phyloP scores from a whole-genome alignment of 2,888 invertebrate species.

The Drosophila borealis region DNA sequence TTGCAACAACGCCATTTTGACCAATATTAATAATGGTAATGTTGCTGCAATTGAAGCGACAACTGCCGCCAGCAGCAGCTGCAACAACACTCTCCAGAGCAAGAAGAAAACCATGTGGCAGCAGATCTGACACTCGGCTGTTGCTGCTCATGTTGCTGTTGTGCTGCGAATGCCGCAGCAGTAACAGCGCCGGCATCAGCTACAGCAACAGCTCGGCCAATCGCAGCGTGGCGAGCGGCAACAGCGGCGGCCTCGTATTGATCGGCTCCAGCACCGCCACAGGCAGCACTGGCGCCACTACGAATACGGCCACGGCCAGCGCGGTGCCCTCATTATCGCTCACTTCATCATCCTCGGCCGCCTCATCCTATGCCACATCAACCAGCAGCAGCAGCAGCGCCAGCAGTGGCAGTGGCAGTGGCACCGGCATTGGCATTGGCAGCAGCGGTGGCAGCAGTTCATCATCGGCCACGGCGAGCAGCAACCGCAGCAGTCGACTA shows the following conservation, averaged over 20 bases:
- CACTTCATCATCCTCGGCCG: constrained; percentile 59
- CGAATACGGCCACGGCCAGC: constrained; percentile 49
- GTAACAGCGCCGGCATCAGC: constrained; percentile 66
- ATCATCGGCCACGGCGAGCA: constrained; percentile 46
- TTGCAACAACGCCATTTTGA: constrained; percentile 64
- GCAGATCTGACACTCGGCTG: constrained; percentile 7
- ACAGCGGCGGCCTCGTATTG: constrained; percentile 67
- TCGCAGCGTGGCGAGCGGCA: constrained; percentile 59
- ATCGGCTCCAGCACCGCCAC: constrained; percentile 68
- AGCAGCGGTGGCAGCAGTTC: constrained; percentile 49
- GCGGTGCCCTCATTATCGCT: constrained; percentile 73
- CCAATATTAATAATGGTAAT: constrained; percentile 84
- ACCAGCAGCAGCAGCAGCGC: constrained; percentile 30
- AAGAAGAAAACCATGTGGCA: constrained; percentile 52
- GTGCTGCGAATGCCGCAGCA: constrained; percentile 64
- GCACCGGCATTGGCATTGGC: constrained; percentile 38
- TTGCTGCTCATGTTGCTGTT: constrained; percentile 56
- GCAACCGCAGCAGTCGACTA: constrained; percentile 39
- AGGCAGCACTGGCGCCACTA: constrained; percentile 27
- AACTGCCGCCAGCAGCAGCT: constrained; percentile 63
- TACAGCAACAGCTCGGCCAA: constrained; percentile 58
- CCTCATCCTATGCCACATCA: constrained; percentile 30
- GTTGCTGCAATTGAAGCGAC: constrained; percentile 83
- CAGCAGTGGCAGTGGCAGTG: constrained; percentile 36
- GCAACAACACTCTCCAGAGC: constrained; percentile 45